These are phyloP conservation scores for Gonatopus flavifemur DNA, from an alignment of 1,140 invertebrate genomes.

Conservation along the genomic window DNA sequence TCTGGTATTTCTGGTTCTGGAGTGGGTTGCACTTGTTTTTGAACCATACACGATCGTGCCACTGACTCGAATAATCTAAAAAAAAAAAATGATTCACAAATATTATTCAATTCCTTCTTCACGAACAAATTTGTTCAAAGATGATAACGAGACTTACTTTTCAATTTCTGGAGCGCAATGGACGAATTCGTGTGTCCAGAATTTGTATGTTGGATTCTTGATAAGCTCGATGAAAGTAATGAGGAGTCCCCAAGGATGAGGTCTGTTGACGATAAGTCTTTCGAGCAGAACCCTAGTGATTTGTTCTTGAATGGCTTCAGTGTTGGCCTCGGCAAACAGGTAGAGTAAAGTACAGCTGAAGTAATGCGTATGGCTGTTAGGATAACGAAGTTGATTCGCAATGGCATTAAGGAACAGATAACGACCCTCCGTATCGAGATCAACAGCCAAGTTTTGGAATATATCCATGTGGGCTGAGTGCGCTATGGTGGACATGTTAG, in stretches of 20 bases:
- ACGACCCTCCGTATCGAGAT: constrained; percentile 94
- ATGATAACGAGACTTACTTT: constrained; percentile 72
- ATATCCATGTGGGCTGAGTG: constrained; percentile 99
- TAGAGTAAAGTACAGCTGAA: constrained; percentile 97
- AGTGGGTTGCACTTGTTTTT: constrained; percentile 66
- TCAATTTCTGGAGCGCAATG: constrained; percentile 98
- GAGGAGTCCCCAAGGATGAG: constrained; percentile 98
- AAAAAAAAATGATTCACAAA: constrained; percentile 38
- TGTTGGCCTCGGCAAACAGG: constrained; percentile 96
- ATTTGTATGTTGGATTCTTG: constrained; percentile 98
- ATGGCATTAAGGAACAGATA: constrained; percentile 98
- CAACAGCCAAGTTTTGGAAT: constrained; percentile 97
- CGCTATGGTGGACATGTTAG: constrained; percentile 94
- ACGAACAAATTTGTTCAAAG: constrained; percentile 37
- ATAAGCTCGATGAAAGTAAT: constrained; percentile 99
- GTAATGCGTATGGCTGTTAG: constrained; percentile 99
- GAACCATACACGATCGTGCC: constrained; percentile 89
- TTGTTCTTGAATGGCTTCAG: constrained; percentile 92
- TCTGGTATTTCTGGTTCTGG: constrained; percentile 63
- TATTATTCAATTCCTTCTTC: constrained; percentile 4
- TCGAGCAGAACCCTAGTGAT: constrained; percentile 93
- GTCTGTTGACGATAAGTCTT: constrained; percentile 94
- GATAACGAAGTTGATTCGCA: constrained; percentile 97
- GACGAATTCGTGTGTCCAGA: constrained; percentile 99
- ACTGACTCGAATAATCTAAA: constrained; percentile 89